A percentile compares a stretch with the other conserved stretches of the same genome.
Conservation (phyloP, 2,888 invertebrate genomes). For the Ypsolopha scabrella region DNA sequence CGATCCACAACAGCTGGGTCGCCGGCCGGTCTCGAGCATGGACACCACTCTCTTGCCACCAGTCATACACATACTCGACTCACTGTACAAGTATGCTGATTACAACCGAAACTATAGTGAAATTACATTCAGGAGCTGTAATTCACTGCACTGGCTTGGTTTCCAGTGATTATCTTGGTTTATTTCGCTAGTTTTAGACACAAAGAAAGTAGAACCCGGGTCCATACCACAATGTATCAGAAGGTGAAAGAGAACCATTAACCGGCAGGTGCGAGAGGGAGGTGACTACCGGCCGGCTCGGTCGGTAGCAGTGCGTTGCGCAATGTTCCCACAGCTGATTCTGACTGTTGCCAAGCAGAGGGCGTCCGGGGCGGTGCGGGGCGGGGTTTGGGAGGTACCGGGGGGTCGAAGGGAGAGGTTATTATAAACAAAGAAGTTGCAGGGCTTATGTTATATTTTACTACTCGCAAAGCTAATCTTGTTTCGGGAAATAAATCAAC, state of each 20-base stretch:
- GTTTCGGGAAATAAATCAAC: too few species aligned
- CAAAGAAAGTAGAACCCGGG: conserved; percentile 3
- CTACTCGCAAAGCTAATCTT: too few species aligned
- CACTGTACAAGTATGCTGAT: background rate
- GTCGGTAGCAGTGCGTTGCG: conserved; percentile 6
- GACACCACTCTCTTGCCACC: background rate
- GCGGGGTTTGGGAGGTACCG: background rate
- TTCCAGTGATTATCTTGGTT: too few species aligned
- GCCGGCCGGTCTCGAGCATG: background rate
- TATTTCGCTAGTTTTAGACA: background rate
- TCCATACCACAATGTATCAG: background rate
- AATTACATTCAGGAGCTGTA: too few species aligned
- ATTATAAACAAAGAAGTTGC: conserved; percentile 12
- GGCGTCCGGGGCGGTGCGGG: background rate
- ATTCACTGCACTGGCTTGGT: too few species aligned
- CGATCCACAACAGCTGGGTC: conserved; percentile 19
- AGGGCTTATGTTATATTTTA: too few species aligned
- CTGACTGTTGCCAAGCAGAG: conserved; percentile 21
- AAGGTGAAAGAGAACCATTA: conserved; percentile 5
- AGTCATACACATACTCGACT: background rate
- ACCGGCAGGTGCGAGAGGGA: conserved; percentile 6
- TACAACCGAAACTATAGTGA: background rate
- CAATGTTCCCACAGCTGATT: conserved; percentile 16
- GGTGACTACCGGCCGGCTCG: conserved; percentile 6
- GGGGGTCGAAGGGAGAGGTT: too few species aligned